A percentile compares a stretch with the other conserved stretches of the same genome.
Evolutionary conservation across 1,140 invertebrate genomes (phyloP).

Genomic region (Gonatopus flavifemur): DNA sequence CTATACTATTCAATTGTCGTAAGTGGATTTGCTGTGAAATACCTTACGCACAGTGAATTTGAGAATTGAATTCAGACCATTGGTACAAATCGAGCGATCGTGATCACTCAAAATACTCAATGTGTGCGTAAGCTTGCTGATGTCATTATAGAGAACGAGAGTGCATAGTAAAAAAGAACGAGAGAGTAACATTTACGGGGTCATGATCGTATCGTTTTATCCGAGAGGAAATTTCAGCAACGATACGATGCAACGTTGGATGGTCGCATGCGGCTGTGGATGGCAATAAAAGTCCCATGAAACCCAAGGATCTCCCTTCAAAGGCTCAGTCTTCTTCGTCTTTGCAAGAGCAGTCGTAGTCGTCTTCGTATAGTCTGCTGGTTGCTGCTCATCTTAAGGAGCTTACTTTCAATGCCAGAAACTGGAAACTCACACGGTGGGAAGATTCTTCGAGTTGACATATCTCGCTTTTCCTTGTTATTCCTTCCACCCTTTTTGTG

Average conservation of each 20-base stretch:
- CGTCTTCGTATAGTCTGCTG: not conserved
- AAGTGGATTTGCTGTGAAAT: no score
- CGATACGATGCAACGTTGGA: not conserved
- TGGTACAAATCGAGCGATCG: no score
- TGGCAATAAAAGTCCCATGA: conserved; percentile 15
- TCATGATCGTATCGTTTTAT: not conserved
- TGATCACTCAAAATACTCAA: no score
- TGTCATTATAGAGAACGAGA: no score
- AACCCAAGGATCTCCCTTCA: not conserved
- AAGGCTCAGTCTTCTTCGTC: not conserved
- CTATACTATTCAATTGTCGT: no score
- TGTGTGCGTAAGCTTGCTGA: no score
- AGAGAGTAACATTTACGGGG: not conserved
- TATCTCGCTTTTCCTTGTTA: not conserved
- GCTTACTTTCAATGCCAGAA: conserved; percentile 28
- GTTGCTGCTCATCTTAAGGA: conserved; percentile 6
- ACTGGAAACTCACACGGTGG: conserved; percentile 29
- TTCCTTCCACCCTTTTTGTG: not conserved
- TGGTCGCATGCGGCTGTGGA: not conserved
- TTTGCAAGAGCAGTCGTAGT: not conserved
- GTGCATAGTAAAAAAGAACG: not conserved
- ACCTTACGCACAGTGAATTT: no score
- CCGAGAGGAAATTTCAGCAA: not conserved
- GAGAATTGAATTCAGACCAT: no score
- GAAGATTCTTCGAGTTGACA: conserved; percentile 18